Base-by-base conservation (phyloP, 2,888 invertebrate species). In the Pammene fasciana region DNA sequence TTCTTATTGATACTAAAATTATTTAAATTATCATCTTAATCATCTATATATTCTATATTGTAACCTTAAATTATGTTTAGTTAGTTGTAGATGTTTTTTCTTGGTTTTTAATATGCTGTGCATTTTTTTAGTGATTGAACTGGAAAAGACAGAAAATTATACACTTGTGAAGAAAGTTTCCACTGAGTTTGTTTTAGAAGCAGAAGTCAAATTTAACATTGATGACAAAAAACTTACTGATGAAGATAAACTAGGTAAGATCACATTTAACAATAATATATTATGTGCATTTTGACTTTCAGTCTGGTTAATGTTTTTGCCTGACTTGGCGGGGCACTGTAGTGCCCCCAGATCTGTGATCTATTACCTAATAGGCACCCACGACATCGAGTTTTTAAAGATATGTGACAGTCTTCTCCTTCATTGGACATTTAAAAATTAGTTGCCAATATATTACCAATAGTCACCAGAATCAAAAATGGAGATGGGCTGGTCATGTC, bases 51-150 rank as follows among this genome's bases (percentile, higher is more conserved):
- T n/a, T 46, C 5, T n/a, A 7, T 8, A n/a, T 2, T 45, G 13
- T 45, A 6, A 6, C 5, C 6, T 38, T 38, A 38, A 38, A 38
- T 9, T 38, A 9, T 38, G 6, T 38, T 38, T 38, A 38, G 6
- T n/a, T n/a, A n/a, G n/a, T n/a, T n/a, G n/a, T n/a, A n/a, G n/a
- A n/a, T n/a, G n/a, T n/a, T n/a, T n/a, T n/a, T n/a, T n/a, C n/a
- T n/a, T n/a, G n/a, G n/a, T 9, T 9, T 38, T 38, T 0, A 43
- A 10, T 43, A 11, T 43, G 43, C 5, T 43, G 5, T 11, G 4
- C 11, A 4, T 5, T 54, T 56, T n/a, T 56, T 36, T 65, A 71
- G 71, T 67, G 54, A 68, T 67, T 48, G 34, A 65, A 56, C 9
- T 68, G 34, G 41, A 54, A 2, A 60, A 65, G 10, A 34, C 13